These are phyloP conservation scores for Ectropis crepuscularia DNA, from an alignment of 2,888 invertebrate genomes.

Conservation along the genomic window DNA sequence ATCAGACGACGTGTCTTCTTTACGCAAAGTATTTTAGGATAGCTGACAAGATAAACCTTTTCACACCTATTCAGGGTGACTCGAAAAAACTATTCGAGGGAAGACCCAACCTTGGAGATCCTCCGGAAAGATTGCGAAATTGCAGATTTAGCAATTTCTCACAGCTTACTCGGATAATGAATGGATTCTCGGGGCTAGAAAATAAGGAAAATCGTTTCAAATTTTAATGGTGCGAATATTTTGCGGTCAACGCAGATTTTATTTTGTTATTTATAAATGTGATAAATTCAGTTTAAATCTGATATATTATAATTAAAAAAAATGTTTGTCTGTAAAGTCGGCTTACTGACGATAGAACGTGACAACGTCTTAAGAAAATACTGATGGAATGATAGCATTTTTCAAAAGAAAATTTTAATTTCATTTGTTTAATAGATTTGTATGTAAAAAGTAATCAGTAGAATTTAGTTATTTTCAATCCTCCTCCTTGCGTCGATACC, in stretches of 20 bases:
- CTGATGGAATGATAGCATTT: too few relatives aligned
- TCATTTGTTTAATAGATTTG: too few relatives aligned
- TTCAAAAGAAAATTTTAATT: too few relatives aligned
- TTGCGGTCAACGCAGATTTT: slow-evolving; percentile 7
- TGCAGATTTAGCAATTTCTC: slow-evolving; percentile 36
- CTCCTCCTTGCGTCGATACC: too few relatives aligned
- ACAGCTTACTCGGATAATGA: slow-evolving; percentile 31
- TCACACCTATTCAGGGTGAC: slow-evolving; percentile 51
- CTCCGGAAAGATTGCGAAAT: slow-evolving; percentile 34
- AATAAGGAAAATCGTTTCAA: slow-evolving; percentile 31
- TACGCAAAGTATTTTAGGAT: slow-evolving; percentile 54
- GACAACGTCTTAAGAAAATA: too few relatives aligned
- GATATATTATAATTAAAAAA: too few relatives aligned
- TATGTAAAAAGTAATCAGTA: too few relatives aligned
- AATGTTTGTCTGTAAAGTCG: too few relatives aligned
- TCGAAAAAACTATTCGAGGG: slow-evolving; percentile 46
- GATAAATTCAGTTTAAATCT: neutral
- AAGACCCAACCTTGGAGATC: slow-evolving; percentile 29
- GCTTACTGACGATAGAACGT: too few relatives aligned
- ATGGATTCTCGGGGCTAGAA: slow-evolving; percentile 14
- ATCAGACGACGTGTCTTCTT: slow-evolving; percentile 55
- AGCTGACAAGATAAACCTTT: slow-evolving; percentile 59
- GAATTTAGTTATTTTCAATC: too few relatives aligned
- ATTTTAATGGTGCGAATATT: slow-evolving; percentile 32
- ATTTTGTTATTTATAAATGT: slow-evolving; percentile 8